A percentile compares a stretch with the other conserved stretches of the same genome.
Evolutionary conservation across 2,113 vertebrate species (phyloP).

Genomic region (Phaethon lepturus): DNA sequence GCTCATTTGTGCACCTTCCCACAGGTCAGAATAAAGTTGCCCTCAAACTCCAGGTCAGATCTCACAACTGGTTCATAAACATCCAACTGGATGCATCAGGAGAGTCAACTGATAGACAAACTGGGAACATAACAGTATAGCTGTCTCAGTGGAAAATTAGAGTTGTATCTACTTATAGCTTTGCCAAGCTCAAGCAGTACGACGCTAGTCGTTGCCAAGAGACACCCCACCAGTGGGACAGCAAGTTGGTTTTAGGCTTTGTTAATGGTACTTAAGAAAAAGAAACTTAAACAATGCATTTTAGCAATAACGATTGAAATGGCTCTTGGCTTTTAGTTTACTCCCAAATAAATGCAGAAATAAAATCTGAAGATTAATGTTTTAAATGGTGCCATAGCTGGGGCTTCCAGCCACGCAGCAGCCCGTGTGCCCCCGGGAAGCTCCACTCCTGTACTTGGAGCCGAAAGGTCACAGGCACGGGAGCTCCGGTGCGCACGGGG

Average conservation of each 20-base stretch:
- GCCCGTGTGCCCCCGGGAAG: accelerated
- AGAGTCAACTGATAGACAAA: background rate
- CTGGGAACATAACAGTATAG: background rate
- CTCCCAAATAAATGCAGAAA: background rate
- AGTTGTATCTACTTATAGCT: background rate
- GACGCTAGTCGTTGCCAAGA: background rate
- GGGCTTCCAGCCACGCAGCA: background rate
- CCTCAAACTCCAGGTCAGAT: background rate
- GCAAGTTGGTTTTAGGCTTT: background rate
- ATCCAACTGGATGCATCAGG: background rate
- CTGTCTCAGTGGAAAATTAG: background rate
- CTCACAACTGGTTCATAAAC: background rate
- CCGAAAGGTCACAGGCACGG: background rate
- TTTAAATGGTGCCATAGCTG: background rate
- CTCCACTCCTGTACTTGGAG: background rate
- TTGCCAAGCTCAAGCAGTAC: background rate
- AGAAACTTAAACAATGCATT: background rate
- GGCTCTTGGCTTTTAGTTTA: background rate
- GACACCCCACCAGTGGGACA: accelerated
- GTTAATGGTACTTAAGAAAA: background rate
- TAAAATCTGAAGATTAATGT: background rate
- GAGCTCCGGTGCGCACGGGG: accelerated
- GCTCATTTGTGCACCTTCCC: background rate
- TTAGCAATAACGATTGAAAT: background rate
- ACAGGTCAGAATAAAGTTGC: background rate